phyloP scores from a whole-genome alignment of 2,113 vertebrate genomes.

The Engraulis encrasicolus region DNA sequence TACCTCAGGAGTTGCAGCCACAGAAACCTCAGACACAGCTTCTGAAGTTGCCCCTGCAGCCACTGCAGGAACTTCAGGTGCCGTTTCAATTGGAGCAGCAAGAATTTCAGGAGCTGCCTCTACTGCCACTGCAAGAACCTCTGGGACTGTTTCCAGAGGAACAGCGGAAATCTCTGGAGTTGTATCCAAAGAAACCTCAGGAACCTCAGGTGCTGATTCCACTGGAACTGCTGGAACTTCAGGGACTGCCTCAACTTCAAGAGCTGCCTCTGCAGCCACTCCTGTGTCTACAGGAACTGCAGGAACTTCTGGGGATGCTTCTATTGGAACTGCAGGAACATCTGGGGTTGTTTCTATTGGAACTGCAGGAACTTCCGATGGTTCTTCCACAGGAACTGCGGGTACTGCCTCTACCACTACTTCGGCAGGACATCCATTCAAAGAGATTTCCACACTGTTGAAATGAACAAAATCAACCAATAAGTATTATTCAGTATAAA shows the following conservation, averaged over 20 bases:
- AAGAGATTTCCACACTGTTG: neutral
- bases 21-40: neutral
- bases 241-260: neutral
- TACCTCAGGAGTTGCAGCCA: neutral
- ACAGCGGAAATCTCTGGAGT: neutral
- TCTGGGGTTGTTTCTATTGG: neutral
- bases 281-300: neutral
- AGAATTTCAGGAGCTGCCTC: neutral
- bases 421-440: neutral
- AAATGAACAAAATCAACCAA: neutral
- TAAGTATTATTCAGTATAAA: neutral
- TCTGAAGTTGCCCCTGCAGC: neutral
- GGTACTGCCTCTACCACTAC: neutral
- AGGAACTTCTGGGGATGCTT: neutral
- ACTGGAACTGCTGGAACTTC: neutral
- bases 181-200: neutral
- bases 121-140: neutral
- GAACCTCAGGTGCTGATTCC: neutral
- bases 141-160: neutral
- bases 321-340: neutral
- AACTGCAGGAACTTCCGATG: neutral
- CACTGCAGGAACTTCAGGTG: neutral
- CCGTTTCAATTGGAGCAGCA: neutral
- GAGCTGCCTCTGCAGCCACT: neutral
- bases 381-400: neutral